Base-by-base conservation (phyloP, 2,113 vertebrate species). In the Sander lucioperca region DNA sequence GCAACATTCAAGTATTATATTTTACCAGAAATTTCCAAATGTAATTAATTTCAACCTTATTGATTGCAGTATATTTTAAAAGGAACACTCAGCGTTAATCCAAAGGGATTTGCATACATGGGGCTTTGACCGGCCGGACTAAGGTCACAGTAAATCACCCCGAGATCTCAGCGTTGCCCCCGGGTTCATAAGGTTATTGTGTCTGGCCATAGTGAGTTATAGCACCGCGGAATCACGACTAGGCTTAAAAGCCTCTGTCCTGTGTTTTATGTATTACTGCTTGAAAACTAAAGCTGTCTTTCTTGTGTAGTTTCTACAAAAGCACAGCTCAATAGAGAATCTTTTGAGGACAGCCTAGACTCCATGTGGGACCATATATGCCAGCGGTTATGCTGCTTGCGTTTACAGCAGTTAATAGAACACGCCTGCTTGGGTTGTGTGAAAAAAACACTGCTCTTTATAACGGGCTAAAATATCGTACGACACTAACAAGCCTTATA, bases 171-270 rank as follows among this genome's bases (percentile, higher is more conserved):
- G 87, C 70, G 80, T 80, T 92, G 93, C 89, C 92, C 90, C 80
- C 73, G 88, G 90, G 95, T 96, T 95, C 93, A 95, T 69, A 92
- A 94, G 94, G 95, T 95, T 94, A 95, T 92, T 94, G 91, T 94
- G 93, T 94, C 93, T 94, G 83, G 88, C 90, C 82, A 86, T 83
- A 92, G 89, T 93, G 94, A 94, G 88, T 94, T 96, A 94, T 92
- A 88, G 88, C 92, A 80, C 76, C 66, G 88, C 92, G 87, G 91
- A 93, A 93, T 94, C 88, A 91, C 88, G 86, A 89, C 89, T 85
- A 85, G 80, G 68, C 81, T 87, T 85, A 82, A 91, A 91, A 92
- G 91, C 86, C 78, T 86, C 82, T 84, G 80, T 82, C 82, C 70
- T 53, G 62, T 78, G 72, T 91, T 87, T 79, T 89, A 90, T 87